Evolutionary conservation across 2,888 invertebrate species (phyloP).

Genomic region (Tenthredo scrophulariae): DNA sequence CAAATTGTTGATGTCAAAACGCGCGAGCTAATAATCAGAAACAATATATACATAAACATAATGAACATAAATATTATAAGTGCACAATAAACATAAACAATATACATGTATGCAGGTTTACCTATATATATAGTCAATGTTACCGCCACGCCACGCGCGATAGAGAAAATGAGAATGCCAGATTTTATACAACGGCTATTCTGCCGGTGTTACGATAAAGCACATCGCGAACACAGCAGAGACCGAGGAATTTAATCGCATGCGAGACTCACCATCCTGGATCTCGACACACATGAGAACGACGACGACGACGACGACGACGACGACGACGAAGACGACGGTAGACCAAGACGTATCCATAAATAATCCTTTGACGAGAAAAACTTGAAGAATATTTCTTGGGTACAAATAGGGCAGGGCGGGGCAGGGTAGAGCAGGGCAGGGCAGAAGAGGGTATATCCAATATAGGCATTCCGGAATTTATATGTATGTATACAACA

Average conservation of each 20-base stretch:
- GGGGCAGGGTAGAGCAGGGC: too few species aligned
- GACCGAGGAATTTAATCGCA: background rate
- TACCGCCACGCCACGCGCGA: constrained; percentile 25
- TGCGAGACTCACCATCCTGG: background rate
- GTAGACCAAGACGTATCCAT: background rate
- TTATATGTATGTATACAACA: background rate
- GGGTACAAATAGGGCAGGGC: too few species aligned
- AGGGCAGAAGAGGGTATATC: too few species aligned
- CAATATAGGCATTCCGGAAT: background rate
- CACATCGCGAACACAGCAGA: background rate
- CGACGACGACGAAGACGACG: background rate
- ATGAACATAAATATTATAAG: background rate
- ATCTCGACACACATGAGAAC: background rate
- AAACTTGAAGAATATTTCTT: background rate
- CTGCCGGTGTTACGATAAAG: background rate
- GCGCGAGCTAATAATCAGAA: background rate
- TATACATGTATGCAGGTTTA: background rate
- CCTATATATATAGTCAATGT: background rate
- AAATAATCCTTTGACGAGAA: background rate
- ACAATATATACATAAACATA: background rate
- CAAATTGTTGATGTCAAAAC: background rate
- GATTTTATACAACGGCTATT: constrained; percentile 1
- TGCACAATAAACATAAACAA: background rate
- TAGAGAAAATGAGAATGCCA: background rate
- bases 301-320: background rate